Evolutionary conservation across 2,888 invertebrate genomes (phyloP).

Genomic region (Strigamia transsilvanica): DNA sequence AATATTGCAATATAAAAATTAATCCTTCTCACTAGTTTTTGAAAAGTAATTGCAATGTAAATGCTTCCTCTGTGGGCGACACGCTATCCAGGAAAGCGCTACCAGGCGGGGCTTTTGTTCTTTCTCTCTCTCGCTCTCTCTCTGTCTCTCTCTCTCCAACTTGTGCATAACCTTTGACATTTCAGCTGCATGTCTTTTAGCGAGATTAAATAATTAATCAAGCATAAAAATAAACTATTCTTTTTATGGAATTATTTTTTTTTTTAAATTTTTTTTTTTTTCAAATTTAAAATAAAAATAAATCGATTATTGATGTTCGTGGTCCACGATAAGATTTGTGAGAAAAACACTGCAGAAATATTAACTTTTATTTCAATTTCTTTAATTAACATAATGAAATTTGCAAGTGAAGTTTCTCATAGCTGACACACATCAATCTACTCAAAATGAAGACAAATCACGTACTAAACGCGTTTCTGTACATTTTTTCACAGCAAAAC

Average conservation of each 20-base stretch:
- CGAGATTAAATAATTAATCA: background rate
- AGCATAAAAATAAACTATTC: background rate
- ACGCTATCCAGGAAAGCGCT: constrained; percentile 20
- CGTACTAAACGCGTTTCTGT: too few species aligned
- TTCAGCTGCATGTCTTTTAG: background rate
- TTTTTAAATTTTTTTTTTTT: background rate
- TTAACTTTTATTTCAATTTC: too few species aligned
- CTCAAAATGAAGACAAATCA: too few species aligned
- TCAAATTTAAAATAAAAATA: too few species aligned
- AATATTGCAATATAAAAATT: background rate
- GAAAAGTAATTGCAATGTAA: background rate
- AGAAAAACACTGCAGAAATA: too few species aligned
- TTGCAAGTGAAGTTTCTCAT: too few species aligned
- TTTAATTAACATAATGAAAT: too few species aligned
- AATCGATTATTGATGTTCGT: too few species aligned
- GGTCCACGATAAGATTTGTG: too few species aligned
- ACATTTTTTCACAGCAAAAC: too few species aligned
- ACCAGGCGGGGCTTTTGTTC: constrained; percentile 18
- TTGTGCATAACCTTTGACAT: background rate
- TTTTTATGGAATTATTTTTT: background rate
- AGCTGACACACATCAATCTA: too few species aligned
- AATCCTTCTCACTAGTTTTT: constrained; percentile 3
- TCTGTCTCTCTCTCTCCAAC: background rate
- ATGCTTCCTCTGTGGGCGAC: constrained; percentile 11
- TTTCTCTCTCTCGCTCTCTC: background rate